phyloP scores from a whole-genome alignment of 53 echinoderm and acorn worm genomes.

The Temnopleurus reevesii region DNA sequence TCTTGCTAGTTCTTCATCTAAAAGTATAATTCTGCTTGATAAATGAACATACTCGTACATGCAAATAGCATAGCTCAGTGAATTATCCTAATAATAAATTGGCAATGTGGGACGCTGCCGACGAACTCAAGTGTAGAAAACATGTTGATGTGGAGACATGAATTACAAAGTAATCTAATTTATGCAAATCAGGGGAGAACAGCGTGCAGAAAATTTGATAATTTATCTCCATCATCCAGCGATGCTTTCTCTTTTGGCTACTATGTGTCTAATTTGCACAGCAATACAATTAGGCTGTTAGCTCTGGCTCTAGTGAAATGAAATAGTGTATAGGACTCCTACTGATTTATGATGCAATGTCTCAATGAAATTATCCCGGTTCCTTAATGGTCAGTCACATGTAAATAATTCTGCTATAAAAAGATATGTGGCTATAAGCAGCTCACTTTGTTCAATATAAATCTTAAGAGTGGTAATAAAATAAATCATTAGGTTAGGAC shows the following conservation, averaged over 20 bases:
- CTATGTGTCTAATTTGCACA: background rate
- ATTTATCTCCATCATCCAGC: constrained; percentile 16
- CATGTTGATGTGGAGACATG: constrained; percentile 29
- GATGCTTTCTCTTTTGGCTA: background rate
- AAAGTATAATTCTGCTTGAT: background rate
- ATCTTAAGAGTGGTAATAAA: background rate
- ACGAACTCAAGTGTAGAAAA: background rate
- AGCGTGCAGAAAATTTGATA: constrained; percentile 30
- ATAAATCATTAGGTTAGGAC: no score
- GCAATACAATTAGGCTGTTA: background rate
- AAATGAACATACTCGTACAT: background rate
- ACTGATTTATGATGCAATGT: background rate
- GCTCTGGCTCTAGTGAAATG: no score
- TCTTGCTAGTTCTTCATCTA: background rate
- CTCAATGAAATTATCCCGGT: background rate
- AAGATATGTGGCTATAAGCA: no score
- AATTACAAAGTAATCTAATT: constrained; percentile 24
- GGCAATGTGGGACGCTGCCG: background rate
- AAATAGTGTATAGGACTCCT: no score
- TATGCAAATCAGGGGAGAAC: constrained; percentile 20
- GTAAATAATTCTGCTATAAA: background rate
- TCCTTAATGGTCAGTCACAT: background rate
- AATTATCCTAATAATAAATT: background rate
- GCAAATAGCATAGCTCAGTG: background rate
- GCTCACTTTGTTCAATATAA: background rate